Evolutionary conservation across 2,888 invertebrate genomes (phyloP).

Genomic region (Spatulosminthurus flaviceps): DNA sequence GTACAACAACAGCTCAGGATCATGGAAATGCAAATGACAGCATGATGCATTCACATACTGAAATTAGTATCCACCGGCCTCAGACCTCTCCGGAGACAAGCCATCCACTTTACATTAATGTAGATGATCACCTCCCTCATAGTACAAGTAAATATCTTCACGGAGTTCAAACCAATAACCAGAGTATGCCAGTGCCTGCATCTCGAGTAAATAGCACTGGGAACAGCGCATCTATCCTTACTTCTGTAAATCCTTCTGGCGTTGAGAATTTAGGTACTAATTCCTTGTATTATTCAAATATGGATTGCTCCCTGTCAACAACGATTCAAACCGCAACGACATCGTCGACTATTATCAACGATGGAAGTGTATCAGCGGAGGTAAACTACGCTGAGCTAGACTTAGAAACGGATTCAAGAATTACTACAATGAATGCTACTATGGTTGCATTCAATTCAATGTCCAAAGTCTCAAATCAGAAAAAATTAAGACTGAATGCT

Average conservation of each 20-base stretch:
- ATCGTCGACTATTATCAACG: constrained; percentile 37
- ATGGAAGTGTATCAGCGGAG: constrained; percentile 66
- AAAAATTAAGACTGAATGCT: constrained; percentile 49
- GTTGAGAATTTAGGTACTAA: constrained; percentile 31
- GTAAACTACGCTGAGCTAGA: constrained; percentile 84
- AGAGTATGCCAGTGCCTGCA: not conserved
- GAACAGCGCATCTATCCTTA: constrained; percentile 14
- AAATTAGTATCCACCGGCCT: constrained; percentile 19
- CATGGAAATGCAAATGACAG: not conserved
- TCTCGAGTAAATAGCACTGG: not conserved
- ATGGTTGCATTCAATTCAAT: constrained; percentile 42
- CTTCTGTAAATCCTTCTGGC: constrained; percentile 26
- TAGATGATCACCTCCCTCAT: constrained; percentile 51
- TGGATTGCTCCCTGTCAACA: constrained; percentile 39
- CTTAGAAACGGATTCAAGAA: constrained; percentile 69
- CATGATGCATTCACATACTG: constrained; percentile 19
- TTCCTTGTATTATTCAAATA: constrained; percentile 52
- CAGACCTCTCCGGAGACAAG: constrained; percentile 46
- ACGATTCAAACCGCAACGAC: not conserved
- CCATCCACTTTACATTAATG: constrained; percentile 62
- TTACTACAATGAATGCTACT: constrained; percentile 35
- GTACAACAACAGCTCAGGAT: not conserved
- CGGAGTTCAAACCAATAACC: constrained; percentile 9
- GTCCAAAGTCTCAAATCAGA: constrained; percentile 48
- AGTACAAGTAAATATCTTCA: constrained; percentile 34